A percentile compares a stretch with the other conserved stretches of the same genome.
phyloP scores from a whole-genome alignment of 1,140 invertebrate genomes.

The Prorops nasuta region DNA sequence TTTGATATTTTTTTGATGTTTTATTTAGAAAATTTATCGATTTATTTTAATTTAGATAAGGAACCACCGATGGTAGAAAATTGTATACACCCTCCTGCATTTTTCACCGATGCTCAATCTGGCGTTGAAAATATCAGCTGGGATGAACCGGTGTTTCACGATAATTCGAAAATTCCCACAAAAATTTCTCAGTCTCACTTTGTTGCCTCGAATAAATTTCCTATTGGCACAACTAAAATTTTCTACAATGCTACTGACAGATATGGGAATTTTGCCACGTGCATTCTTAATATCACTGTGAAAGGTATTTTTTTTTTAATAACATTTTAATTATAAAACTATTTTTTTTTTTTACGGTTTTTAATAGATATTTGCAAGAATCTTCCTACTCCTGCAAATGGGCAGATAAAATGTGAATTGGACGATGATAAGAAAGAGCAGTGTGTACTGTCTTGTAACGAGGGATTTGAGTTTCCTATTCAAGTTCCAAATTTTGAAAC shows the following conservation, averaged over 20 bases:
- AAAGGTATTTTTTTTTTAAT: conserved; percentile 54
- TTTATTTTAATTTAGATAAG: conserved; percentile 52
- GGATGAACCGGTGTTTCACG: conserved; percentile 69
- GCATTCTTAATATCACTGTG: conserved; percentile 64
- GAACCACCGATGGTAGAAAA: conserved; percentile 65
- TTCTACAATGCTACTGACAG: conserved; percentile 63
- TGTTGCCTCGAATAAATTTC: conserved; percentile 47
- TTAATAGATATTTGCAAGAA: conserved; percentile 57
- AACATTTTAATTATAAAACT: not conserved
- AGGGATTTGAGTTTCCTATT: conserved; percentile 63
- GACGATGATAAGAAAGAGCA: conserved; percentile 48
- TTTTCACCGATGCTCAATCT: conserved; percentile 50
- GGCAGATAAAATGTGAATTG: conserved; percentile 58
- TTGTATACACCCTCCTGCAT: conserved; percentile 62
- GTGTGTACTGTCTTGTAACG: conserved; percentile 61
- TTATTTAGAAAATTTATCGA: not conserved
- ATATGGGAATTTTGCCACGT: conserved; percentile 62
- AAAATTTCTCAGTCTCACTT: conserved; percentile 38
- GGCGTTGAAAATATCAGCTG: conserved; percentile 55
- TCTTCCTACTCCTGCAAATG: conserved; percentile 59
- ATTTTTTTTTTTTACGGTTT: too few relatives aligned
- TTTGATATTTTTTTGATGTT: conserved; percentile 1
- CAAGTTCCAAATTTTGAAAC: conserved; percentile 35
- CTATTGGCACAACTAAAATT: conserved; percentile 60
- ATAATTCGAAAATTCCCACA: conserved; percentile 63